Base-by-base conservation (phyloP, 2,113 vertebrate genomes). In the Podilymbus podiceps region DNA sequence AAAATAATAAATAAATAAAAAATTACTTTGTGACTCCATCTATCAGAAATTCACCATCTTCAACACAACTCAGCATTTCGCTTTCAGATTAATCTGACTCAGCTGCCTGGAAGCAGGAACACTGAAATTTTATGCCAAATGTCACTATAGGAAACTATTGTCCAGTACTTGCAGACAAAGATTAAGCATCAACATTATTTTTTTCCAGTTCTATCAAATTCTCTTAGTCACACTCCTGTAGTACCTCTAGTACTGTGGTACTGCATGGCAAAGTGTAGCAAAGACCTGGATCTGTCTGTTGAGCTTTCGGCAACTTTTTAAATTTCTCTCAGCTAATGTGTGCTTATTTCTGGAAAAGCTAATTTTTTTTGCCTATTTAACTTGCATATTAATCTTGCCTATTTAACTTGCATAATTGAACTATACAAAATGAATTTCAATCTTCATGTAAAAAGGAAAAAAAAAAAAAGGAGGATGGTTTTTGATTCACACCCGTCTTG, bases 401-500 rank as follows among this genome's bases (percentile, higher is more conserved):
- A 16, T 89, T 96, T 91, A 79, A 91, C 78, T 90, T 11, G 5
- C 19, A 18, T 64, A 79, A 94, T 21, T 91, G 80, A 95, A 76
- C 89, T 80, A 64, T 49, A 82, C 14, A 60, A 89, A 92, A 89
- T 66, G 55, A 74, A 86, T 94, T 95, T 95, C 83, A 85, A 83
- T 83, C 91, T 76, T 59, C 33, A 13, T 4, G 23, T 25, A 8
- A 46, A 64, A 59, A 38, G 38, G 38, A 9, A 76, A 71, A 59
- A 62, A 75, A n/a, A n/a, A 42, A 27, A 31, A 14, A 2, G 16
- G n/a, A 59, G 60, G 77, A 90, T 68, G 4, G 8, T 6, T 88
- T 96, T 96, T 62, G 52, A 90, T 93, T 95, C 83, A 59, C 75
- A 88, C 75, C 82, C 60, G 59, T 52, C 85, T 88, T 68, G 78